Base-by-base conservation (phyloP, 2,797 vertebrate species). In the Pseudochirops corinnae region DNA sequence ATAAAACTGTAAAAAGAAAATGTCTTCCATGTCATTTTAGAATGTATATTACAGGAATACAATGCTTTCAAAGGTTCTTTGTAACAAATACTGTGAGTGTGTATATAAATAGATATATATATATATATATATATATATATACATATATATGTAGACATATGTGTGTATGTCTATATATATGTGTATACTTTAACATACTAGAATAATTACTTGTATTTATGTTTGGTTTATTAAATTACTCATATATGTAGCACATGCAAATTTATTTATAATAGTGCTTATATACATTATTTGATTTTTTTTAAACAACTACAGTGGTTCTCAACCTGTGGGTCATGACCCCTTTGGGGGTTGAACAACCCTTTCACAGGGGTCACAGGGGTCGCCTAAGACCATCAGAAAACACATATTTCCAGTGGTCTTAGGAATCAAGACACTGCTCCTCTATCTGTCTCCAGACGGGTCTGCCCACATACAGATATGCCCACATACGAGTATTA, bases 11-110 rank as follows among this genome's bases (percentile, higher is more conserved):
- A 92, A 3, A 46, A 46, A 93, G 1, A 94, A 29, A 31, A 87
- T 82, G n/a, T 31, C 55, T 97, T 10, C 16, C 39, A 56, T 50
- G 16, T 94, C 92, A 91, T 39, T 96, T 96, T 93, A 55, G 58
- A 52, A 90, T 92, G 46, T 55, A 95, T 74, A 91, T 28, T 91
- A 55, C n/a, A 91, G 92, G 13, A 58, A 90, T 94, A 50, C 9
- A 2, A 90, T 57, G 4, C 82, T 95, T 96, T 93, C 28, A 93
- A 94, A 95, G 13, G 39, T 18, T 92, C 50, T 87, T 1, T 13
- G 28, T 16, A 92, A 16, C 39, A 26, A 46, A 16, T 28, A 56
- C n/a, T 57, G 6, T 57, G 26, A 0, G 10, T 55, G 53, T 55
- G 53, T 11, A 0, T 55, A 9, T 92, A 93, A 56, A 94, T 93